phyloP scores from a whole-genome alignment of 1,140 invertebrate genomes.

The Oryctes rhinoceros region DNA sequence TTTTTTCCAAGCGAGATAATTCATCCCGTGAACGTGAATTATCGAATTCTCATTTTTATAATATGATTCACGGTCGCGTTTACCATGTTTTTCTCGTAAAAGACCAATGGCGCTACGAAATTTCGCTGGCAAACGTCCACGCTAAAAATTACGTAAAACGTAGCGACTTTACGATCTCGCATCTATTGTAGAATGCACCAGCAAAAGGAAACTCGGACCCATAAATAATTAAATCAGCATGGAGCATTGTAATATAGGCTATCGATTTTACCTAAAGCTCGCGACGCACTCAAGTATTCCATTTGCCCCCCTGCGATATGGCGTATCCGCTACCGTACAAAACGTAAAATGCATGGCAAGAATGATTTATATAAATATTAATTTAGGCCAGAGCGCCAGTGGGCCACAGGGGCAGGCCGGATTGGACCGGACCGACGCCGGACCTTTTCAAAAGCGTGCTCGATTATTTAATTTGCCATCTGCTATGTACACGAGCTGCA shows the following conservation, averaged over 20 bases:
- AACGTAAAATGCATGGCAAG: constrained; percentile 35
- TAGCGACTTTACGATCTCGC: neutral
- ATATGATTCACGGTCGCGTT: neutral
- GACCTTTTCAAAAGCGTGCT: constrained; percentile 42
- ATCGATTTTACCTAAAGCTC: constrained; percentile 17
- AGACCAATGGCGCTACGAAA: neutral
- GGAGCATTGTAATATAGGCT: constrained; percentile 21
- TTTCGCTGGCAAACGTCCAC: constrained; percentile 12
- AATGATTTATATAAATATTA: constrained; percentile 46
- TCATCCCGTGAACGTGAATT: neutral
- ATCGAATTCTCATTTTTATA: neutral
- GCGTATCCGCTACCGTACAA: neutral
- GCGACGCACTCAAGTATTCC: constrained; percentile 28
- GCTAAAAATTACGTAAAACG: constrained; percentile 6
- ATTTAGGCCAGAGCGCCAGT: constrained; percentile 38
- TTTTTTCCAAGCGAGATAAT: neutral
- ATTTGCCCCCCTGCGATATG: constrained; percentile 11
- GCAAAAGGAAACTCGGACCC: constrained; percentile 9
- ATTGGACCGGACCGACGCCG: neutral
- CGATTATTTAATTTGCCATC: constrained; percentile 50
- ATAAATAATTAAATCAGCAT: constrained; percentile 32
- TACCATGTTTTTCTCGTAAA: constrained; percentile 5
- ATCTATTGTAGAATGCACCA: constrained; percentile 8
- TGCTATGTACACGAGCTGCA: constrained; percentile 44
- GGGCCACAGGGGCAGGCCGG: constrained; percentile 26